phyloP scores from a whole-genome alignment of 2,888 invertebrate species.

The Coelinius sp. region DNA sequence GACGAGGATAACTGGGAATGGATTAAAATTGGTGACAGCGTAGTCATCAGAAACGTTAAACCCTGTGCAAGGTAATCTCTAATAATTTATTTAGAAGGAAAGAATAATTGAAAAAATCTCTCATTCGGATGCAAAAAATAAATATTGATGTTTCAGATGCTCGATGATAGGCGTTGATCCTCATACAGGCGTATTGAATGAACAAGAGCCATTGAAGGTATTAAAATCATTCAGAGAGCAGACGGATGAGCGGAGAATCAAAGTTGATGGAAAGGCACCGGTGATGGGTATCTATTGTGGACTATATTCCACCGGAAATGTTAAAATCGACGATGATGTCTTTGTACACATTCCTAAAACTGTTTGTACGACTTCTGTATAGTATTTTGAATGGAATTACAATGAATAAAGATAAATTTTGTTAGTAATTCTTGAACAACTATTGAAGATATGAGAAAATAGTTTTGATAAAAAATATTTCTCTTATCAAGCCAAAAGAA shows the following conservation, averaged over 20 bases:
- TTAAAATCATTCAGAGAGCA: constrained; percentile 69
- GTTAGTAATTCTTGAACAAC: too few relatives aligned
- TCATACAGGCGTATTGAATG: constrained; percentile 69
- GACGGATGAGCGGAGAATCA: constrained; percentile 49
- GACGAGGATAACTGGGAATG: constrained; percentile 75
- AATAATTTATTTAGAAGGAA: background rate
- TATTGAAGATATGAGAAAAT: background rate
- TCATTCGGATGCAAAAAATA: background rate
- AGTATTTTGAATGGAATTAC: background rate
- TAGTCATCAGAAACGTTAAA: constrained; percentile 72
- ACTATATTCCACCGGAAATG: constrained; percentile 69
- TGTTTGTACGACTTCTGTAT: constrained; percentile 18
- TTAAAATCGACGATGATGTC: constrained; percentile 72
- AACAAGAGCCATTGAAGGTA: constrained; percentile 73
- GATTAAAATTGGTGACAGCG: constrained; percentile 73
- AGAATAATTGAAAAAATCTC: background rate
- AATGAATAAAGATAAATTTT: background rate
- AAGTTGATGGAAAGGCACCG: constrained; percentile 67
- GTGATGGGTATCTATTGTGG: constrained; percentile 73
- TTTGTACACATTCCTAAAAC: constrained; percentile 60
- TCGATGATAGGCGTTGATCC: constrained; percentile 71
- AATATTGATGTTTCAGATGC: constrained; percentile 62
- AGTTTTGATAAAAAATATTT: too few relatives aligned
- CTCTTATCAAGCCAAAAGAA: too few relatives aligned
- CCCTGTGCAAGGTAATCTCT: constrained; percentile 73